Evolutionary conservation across 37 sponge, comb jelly and placozoan genomes (phyloP).

Genomic region (Halichondria panicea): DNA sequence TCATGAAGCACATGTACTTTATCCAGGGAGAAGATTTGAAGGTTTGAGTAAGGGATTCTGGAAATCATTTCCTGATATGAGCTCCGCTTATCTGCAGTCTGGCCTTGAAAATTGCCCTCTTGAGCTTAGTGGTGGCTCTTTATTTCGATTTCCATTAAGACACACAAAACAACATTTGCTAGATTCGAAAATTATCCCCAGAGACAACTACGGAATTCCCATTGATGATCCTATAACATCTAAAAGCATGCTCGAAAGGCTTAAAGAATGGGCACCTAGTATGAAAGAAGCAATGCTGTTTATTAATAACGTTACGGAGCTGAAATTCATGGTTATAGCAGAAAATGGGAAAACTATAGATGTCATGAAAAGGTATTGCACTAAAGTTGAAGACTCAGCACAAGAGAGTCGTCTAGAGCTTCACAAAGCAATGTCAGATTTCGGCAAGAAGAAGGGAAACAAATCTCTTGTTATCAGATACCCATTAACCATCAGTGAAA

Average conservation of each 20-base stretch:
- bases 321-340: constrained; percentile 46
- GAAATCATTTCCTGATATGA: constrained; percentile 54
- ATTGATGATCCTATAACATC: constrained; percentile 8
- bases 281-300: constrained; percentile 63
- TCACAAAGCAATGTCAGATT: not conserved
- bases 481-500: constrained; percentile 25
- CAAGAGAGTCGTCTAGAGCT: not conserved
- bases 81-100: constrained; percentile 33
- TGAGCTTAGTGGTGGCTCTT: constrained; percentile 56
- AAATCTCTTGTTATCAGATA: constrained; percentile 9
- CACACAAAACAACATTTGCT: constrained; percentile 20
- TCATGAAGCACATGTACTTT: constrained; percentile 13
- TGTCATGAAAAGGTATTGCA: not conserved
- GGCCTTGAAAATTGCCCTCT: constrained; percentile 4
- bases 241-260: constrained; percentile 1
- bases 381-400: not conserved
- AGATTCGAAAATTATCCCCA: constrained; percentile 37
- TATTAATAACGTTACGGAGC: constrained; percentile 47
- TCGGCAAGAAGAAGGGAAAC: not conserved
- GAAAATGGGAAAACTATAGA: not conserved
- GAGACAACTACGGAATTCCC: too few species aligned
- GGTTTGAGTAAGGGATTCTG: constrained; percentile 30
- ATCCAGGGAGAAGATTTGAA: constrained; percentile 55
- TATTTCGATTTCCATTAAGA: constrained; percentile 76
- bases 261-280: constrained; percentile 42